Percentiles rank a stretch among this genome's conserved stretches.
Evolutionary conservation across 2,113 vertebrate genomes (phyloP).

Genomic region (Rhineura floridana): DNA sequence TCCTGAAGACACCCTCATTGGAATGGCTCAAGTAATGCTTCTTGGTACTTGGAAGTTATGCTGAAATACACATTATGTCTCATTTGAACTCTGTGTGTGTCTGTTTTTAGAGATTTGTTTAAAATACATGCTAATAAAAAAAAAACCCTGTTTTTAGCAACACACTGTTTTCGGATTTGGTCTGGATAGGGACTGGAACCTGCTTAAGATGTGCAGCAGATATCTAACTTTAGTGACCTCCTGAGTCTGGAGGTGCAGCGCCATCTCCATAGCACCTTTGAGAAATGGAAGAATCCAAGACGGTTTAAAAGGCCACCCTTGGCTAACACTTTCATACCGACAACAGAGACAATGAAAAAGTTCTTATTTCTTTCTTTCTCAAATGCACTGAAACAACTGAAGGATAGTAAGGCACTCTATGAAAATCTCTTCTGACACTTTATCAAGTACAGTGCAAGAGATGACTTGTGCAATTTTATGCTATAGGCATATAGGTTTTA

Average conservation of each 20-base stretch:
- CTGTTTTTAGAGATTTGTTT: background rate
- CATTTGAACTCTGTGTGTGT: background rate
- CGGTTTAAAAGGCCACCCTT: no score
- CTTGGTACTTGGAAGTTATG: no score
- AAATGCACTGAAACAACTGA: background rate
- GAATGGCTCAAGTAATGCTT: background rate
- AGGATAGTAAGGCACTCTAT: background rate
- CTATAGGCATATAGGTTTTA: background rate
- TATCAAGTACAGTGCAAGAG: background rate
- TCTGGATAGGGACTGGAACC: background rate
- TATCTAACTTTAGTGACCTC: background rate
- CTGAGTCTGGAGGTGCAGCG: background rate
- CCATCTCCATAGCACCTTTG: background rate
- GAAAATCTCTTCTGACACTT: background rate
- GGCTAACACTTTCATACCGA: background rate
- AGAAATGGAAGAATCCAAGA: background rate
- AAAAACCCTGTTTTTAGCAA: background rate
- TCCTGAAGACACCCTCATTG: no score
- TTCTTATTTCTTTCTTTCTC: background rate
- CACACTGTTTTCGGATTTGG: background rate
- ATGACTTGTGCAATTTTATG: conserved; percentile 12
- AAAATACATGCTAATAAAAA: background rate
- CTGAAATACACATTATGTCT: background rate
- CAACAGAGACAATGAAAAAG: background rate
- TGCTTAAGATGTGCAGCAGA: background rate